These are phyloP conservation scores for Ptychoptera contaminata DNA, from an alignment of 2,888 invertebrate genomes.

Conservation along the genomic window DNA sequence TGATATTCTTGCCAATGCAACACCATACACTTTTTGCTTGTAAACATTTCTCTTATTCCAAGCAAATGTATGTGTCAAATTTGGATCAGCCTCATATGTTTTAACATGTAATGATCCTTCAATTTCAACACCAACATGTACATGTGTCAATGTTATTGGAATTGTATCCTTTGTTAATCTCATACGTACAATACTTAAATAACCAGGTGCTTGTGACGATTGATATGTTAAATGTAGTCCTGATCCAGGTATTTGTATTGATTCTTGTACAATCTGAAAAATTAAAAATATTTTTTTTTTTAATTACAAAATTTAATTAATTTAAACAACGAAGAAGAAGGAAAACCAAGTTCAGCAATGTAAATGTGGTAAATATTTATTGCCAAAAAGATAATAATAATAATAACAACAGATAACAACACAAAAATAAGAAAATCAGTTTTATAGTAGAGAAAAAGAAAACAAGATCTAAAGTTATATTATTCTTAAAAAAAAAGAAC, in stretches of 20 bases:
- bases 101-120: conserved; percentile 86
- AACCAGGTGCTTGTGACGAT: conserved; percentile 87
- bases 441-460: no score
- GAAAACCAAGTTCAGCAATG: background rate
- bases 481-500: no score
- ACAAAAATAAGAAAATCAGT: no score
- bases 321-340: background rate
- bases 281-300: conserved; percentile 6
- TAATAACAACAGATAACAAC: no score
- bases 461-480: no score
- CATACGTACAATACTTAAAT: conserved; percentile 83
- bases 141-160: conserved; percentile 66
- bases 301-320: conserved; percentile 2
- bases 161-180: conserved; percentile 66
- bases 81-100: conserved; percentile 91
- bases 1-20: conserved; percentile 73
- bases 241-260: conserved; percentile 85
- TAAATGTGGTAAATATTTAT: background rate
- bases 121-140: conserved; percentile 83
- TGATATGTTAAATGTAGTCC: conserved; percentile 88
- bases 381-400: no score
- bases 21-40: conserved; percentile 86
- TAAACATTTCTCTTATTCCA: conserved; percentile 98
- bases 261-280: conserved; percentile 84
- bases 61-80: conserved; percentile 86